Evolutionary conservation across 2,888 invertebrate genomes (phyloP).

Genomic region (Bugula neritina): DNA sequence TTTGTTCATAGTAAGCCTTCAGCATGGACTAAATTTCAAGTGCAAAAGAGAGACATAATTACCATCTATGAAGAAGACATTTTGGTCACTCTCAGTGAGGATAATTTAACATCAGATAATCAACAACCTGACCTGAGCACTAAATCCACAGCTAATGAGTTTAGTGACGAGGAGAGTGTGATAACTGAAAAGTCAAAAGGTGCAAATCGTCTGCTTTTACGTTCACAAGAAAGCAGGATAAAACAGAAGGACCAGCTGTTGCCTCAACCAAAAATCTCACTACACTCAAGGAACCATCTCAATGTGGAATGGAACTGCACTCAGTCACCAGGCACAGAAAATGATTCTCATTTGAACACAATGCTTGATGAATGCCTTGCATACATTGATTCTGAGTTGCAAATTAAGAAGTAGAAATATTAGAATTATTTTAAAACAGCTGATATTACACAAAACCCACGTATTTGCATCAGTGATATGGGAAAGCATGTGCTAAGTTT

Average conservation of each 20-base stretch:
- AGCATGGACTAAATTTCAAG: background rate
- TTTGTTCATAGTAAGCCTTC: background rate
- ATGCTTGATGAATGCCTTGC: background rate
- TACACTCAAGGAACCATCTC: background rate
- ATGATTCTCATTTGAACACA: background rate
- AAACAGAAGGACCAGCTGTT: background rate
- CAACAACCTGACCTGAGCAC: no score
- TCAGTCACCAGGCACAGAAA: background rate
- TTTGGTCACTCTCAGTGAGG: background rate
- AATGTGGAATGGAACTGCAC: background rate
- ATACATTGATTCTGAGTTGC: background rate
- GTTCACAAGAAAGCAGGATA: background rate
- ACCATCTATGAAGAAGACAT: background rate
- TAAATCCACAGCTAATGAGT: background rate
- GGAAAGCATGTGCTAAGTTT: no score
- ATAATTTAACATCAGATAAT: no score
- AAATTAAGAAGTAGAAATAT: no score
- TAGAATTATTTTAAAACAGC: no score
- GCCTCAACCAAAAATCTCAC: background rate
- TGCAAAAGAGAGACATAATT: background rate
- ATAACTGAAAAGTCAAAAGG: background rate
- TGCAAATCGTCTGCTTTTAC: background rate
- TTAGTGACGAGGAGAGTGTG: background rate
- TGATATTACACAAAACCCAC: no score
- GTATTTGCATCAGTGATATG: no score